Conservation (phyloP, 2,113 vertebrate genomes). For the Athene cunicularia region DNA sequence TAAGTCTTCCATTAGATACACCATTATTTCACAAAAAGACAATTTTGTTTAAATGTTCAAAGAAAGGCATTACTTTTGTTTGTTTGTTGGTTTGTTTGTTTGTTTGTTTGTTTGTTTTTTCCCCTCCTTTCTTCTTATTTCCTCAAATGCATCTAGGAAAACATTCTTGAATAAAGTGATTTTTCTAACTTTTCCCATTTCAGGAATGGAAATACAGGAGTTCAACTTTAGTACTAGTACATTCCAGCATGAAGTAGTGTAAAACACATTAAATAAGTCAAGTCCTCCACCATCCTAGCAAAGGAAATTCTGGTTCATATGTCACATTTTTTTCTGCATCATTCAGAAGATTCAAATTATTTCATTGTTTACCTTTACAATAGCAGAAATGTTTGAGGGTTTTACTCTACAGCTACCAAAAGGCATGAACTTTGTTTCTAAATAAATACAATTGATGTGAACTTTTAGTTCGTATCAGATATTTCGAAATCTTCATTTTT, state of each 20-base stretch:
- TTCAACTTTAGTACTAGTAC: neutral
- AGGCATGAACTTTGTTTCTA: neutral
- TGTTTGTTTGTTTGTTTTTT: too few relatives aligned
- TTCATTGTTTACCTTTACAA: neutral
- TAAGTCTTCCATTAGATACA: neutral
- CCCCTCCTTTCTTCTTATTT: neutral
- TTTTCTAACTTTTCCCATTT: neutral
- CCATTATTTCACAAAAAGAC: neutral
- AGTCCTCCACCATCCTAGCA: neutral
- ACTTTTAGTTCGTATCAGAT: neutral
- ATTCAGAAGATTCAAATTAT: neutral
- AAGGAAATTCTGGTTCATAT: neutral
- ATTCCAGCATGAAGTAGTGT: neutral
- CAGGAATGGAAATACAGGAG: neutral
- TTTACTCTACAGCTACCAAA: neutral
- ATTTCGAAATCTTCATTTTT: neutral
- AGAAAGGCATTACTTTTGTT: neutral
- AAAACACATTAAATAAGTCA: neutral
- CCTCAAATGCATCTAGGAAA: neutral
- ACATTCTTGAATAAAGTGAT: neutral
- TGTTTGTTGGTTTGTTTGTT: too few relatives aligned
- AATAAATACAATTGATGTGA: neutral
- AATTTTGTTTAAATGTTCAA: neutral
- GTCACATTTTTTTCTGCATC: neutral
- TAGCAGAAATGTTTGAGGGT: neutral